These are phyloP conservation scores for Diploptera punctata DNA, from an alignment of 2,888 invertebrate species.

Conservation along the genomic window DNA sequence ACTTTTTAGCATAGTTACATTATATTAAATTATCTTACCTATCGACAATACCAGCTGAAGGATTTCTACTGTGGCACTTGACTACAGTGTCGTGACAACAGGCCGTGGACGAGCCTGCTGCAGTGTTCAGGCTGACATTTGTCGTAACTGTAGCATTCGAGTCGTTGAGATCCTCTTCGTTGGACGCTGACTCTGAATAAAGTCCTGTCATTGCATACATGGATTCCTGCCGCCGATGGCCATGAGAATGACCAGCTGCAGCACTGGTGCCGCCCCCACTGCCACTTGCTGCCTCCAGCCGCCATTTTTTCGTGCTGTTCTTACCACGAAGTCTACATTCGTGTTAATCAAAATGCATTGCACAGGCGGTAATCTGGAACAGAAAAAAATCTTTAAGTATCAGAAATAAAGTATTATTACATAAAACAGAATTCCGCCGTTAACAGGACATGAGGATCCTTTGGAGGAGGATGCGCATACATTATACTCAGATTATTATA, in stretches of 20 bases:
- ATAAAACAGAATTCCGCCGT: no score
- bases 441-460: no score
- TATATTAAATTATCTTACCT: constrained; percentile 63
- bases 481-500: no score
- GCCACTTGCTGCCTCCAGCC: constrained; percentile 13
- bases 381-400: no score
- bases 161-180: constrained; percentile 56
- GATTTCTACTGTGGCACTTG: constrained; percentile 84
- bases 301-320: constrained; percentile 7
- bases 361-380: background rate
- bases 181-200: constrained; percentile 75
- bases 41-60: constrained; percentile 75
- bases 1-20: no score
- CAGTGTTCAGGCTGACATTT: constrained; percentile 57
- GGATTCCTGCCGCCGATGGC: constrained; percentile 75
- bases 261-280: constrained; percentile 2
- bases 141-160: constrained; percentile 32
- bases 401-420: no score
- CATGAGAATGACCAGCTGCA: constrained; percentile 28
- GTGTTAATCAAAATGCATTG: background rate
- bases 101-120: constrained; percentile 24
- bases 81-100: constrained; percentile 49
- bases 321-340: background rate
- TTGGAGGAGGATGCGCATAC: no score
- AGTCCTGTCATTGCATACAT: constrained; percentile 90